phyloP scores from a whole-genome alignment of 2,888 invertebrate species.

The Tenthredo amoena region DNA sequence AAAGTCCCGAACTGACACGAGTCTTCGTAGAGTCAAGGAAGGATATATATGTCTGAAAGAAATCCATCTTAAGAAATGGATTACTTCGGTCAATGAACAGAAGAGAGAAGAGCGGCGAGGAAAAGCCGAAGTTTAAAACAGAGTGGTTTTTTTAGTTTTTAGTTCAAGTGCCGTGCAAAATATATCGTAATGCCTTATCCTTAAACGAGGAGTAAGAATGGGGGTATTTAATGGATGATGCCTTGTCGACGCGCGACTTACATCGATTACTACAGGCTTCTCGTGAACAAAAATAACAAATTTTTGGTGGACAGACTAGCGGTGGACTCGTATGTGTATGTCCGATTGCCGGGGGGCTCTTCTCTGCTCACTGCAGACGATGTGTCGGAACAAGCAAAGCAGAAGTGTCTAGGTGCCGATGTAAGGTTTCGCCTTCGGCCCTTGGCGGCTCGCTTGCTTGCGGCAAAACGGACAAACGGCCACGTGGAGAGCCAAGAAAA shows the following conservation, averaged over 20 bases:
- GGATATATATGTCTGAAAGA: too few relatives aligned
- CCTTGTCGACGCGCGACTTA: slow-evolving; percentile 28
- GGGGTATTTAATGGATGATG: background rate
- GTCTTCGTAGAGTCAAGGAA: background rate
- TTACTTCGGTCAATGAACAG: too few relatives aligned
- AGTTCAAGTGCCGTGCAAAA: slow-evolving; percentile 12
- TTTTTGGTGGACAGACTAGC: background rate
- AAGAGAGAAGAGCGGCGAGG: background rate
- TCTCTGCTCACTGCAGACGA: background rate
- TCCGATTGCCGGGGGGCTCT: background rate
- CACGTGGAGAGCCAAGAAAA: slow-evolving; percentile 20
- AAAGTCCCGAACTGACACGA: background rate
- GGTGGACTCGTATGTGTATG: background rate
- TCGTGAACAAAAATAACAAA: background rate
- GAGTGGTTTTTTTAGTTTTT: background rate
- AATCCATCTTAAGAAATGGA: too few relatives aligned
- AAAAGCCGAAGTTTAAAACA: background rate
- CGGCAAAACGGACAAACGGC: background rate
- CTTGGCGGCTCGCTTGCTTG: background rate
- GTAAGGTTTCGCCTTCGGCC: slow-evolving; percentile 27
- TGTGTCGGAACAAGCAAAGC: background rate
- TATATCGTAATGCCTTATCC: background rate
- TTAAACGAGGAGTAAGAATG: background rate
- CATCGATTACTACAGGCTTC: slow-evolving; percentile 29
- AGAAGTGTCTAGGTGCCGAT: slow-evolving; percentile 14